Conservation (phyloP, 2,888 invertebrate species). For the Drosophila nr. fundita region DNA sequence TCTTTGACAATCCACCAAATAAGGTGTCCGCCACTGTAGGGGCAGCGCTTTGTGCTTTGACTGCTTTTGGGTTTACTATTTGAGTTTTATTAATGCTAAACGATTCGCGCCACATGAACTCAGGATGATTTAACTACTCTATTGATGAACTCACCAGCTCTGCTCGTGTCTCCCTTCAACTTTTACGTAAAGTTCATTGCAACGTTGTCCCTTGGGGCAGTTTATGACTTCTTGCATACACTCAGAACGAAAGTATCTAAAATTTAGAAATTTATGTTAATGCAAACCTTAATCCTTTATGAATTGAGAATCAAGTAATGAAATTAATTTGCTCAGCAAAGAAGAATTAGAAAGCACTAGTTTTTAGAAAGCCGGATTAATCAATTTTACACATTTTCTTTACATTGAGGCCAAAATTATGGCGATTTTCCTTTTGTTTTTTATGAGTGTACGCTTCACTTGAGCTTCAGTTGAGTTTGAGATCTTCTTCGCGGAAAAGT, state of each 20-base stretch:
- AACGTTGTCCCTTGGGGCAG: slow-evolving; percentile 19
- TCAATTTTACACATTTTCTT: not conserved
- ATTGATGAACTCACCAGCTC: slow-evolving; percentile 41
- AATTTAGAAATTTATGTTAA: too few species aligned
- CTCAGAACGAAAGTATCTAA: slow-evolving; percentile 4
- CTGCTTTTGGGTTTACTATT: slow-evolving; percentile 55
- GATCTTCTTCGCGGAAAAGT: not conserved
- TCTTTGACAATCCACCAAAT: too few species aligned
- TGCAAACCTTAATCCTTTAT: too few species aligned
- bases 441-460: not conserved
- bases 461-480: not conserved
- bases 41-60: slow-evolving; percentile 51
- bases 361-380: not conserved
- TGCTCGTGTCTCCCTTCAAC: not conserved
- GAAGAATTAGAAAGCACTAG: too few species aligned
- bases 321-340: too few species aligned
- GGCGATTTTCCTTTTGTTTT: not conserved
- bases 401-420: not conserved
- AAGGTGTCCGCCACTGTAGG: too few species aligned
- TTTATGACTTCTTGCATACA: slow-evolving; percentile 33
- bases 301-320: too few species aligned
- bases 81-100: slow-evolving; percentile 67
- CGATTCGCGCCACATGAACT: slow-evolving; percentile 32
- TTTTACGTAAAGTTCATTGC: slow-evolving; percentile 15
- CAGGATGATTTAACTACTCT: slow-evolving; percentile 33